These are phyloP conservation scores for Columba livia DNA, from an alignment of 2,113 vertebrate genomes.

Conservation along the genomic window DNA sequence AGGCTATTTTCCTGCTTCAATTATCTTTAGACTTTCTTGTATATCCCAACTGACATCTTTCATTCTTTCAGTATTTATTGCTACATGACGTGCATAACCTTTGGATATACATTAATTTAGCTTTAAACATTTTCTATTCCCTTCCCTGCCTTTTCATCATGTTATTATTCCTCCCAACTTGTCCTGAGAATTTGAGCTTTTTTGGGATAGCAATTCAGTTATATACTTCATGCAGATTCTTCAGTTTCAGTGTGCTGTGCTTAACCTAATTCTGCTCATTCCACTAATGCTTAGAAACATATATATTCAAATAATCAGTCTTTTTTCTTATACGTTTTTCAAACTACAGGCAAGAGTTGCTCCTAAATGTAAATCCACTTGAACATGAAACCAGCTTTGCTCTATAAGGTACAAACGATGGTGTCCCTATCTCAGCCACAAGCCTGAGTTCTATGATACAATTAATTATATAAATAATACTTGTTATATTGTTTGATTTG, in stretches of 20 bases:
- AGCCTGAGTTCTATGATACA: not conserved
- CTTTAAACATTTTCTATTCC: not conserved
- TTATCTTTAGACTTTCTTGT: constrained; percentile 25
- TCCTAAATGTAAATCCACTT: not conserved
- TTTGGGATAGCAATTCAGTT: not conserved
- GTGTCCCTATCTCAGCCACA: not conserved
- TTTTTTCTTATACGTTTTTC: not conserved
- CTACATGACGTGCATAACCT: constrained; percentile 18
- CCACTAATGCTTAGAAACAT: not conserved
- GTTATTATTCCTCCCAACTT: not conserved
- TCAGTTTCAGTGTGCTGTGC: not conserved
- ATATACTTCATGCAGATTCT: not conserved
- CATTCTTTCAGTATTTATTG: constrained; percentile 33
- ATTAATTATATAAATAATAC: not conserved
- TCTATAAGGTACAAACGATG: not conserved
- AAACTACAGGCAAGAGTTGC: not conserved
- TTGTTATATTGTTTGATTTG: not conserved
- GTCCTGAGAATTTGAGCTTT: not conserved
- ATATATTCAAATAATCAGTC: not conserved
- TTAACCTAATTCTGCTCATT: not conserved
- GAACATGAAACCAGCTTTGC: not conserved
- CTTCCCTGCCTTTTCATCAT: not conserved
- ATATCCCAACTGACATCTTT: constrained; percentile 24
- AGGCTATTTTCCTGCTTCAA: not conserved
- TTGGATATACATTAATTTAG: constrained; percentile 38